Conservation (phyloP, 2,797 vertebrate genomes). For the Fringilla coelebs region DNA sequence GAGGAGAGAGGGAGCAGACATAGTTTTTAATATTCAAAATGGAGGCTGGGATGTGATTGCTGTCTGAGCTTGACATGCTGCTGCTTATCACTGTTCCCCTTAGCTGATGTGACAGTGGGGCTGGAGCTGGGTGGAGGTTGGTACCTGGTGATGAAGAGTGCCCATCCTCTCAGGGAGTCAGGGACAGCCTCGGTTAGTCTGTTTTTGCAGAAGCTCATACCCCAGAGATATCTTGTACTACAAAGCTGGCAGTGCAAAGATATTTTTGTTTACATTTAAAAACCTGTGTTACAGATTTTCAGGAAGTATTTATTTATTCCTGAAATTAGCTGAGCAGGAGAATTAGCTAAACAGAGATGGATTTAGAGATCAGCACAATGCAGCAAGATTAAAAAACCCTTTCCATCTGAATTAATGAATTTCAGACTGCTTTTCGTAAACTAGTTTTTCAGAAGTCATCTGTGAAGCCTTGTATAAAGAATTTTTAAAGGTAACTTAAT, state of each 20-base stretch:
- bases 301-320: conserved; percentile 48
- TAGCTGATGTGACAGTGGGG: background rate
- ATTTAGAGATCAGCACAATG: conserved; percentile 55
- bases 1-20: background rate
- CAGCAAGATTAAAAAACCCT: conserved; percentile 26
- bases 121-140: background rate
- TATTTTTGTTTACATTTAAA: background rate
- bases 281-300: conserved; percentile 12
- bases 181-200: background rate
- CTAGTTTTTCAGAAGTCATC: conserved; percentile 76
- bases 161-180: background rate
- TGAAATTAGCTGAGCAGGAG: conserved; percentile 48
- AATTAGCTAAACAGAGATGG: conserved; percentile 49
- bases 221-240: background rate
- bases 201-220: background rate
- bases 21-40: background rate
- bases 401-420: conserved; percentile 55
- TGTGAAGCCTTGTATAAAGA: conserved; percentile 79
- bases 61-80: background rate
- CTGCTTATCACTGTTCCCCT: background rate
- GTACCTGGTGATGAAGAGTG: background rate
- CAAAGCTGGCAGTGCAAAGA: background rate
- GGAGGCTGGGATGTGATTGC: background rate
- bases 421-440: conserved; percentile 72
- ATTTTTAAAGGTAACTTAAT: conserved; percentile 90